These are phyloP conservation scores for Ormia ochracea DNA, from an alignment of 2,888 invertebrate species.

Conservation along the genomic window DNA sequence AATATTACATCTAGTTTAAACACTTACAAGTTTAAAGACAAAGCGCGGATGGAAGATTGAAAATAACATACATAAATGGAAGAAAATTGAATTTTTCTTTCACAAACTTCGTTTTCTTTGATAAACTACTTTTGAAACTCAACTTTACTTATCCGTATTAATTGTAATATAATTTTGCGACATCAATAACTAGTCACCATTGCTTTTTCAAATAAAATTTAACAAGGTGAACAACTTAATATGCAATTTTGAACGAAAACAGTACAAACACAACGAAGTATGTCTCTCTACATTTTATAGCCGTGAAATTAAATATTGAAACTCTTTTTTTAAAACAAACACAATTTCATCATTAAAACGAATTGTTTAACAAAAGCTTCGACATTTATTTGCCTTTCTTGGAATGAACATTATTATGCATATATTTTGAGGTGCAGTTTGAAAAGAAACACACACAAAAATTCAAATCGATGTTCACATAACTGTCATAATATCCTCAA, in stretches of 20 bases:
- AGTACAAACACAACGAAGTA: slow-evolving; percentile 3
- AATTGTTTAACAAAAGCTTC: background rate
- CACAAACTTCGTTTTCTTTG: too few species aligned
- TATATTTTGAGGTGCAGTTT: slow-evolving; percentile 21
- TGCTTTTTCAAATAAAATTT: background rate
- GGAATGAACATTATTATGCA: background rate
- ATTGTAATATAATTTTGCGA: slow-evolving; percentile 6
- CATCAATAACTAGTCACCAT: slow-evolving; percentile 35
- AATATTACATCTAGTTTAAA: too few species aligned
- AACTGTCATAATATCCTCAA: slow-evolving; percentile 39
- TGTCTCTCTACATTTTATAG: background rate
- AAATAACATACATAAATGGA: too few species aligned
- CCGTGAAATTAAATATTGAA: background rate
- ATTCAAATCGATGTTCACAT: background rate
- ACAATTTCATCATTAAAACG: background rate
- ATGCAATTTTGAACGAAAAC: slow-evolving; percentile 20
- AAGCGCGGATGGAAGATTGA: too few species aligned
- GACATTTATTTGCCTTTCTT: background rate
- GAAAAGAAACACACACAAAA: background rate
- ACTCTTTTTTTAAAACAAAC: background rate
- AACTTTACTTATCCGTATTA: too few species aligned
- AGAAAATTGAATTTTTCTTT: too few species aligned
- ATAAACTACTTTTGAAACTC: too few species aligned
- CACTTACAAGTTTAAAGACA: too few species aligned
- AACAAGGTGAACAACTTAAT: slow-evolving; percentile 63